A percentile compares a stretch with the other conserved stretches of the same genome.
Evolutionary conservation across 2,888 invertebrate species (phyloP).

Genomic region (Mythimna loreyi): DNA sequence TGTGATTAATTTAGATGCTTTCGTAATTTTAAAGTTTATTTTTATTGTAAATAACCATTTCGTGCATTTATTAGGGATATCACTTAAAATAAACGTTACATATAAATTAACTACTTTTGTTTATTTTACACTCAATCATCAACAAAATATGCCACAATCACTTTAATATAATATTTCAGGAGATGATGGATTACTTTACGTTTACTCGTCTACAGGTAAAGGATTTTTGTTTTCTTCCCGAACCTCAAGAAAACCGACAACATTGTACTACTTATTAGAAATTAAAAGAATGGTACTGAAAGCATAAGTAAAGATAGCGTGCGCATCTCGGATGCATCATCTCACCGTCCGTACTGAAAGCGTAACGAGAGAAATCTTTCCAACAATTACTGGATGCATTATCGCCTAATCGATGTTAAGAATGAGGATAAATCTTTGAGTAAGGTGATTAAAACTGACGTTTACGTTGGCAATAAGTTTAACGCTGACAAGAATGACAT

Average conservation of each 20-base stretch:
- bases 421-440: slow-evolving; percentile 52
- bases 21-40: slow-evolving; percentile 56
- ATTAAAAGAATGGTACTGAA: slow-evolving; percentile 66
- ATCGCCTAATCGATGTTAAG: slow-evolving; percentile 49
- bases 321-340: slow-evolving; percentile 72
- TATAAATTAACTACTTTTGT: slow-evolving; percentile 5
- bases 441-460: slow-evolving; percentile 23
- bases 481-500: slow-evolving; percentile 4
- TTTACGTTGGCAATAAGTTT: slow-evolving; percentile 31
- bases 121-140: neutral
- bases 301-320: slow-evolving; percentile 80
- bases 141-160: too few species aligned
- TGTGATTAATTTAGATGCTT: slow-evolving; percentile 75
- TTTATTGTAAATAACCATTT: slow-evolving; percentile 76
- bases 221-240: neutral
- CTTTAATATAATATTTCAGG: neutral
- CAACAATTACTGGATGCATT: slow-evolving; percentile 64
- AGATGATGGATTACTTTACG: neutral
- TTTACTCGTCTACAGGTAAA: neutral
- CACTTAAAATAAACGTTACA: slow-evolving; percentile 41
- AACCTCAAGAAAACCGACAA: neutral
- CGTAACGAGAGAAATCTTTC: slow-evolving; percentile 82
- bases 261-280: slow-evolving; percentile 6
- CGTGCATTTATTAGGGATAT: slow-evolving; percentile 84
- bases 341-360: slow-evolving; percentile 85